Evolutionary conservation across 2,888 invertebrate genomes (phyloP).

Genomic region (Acanthoscelides obtectus): DNA sequence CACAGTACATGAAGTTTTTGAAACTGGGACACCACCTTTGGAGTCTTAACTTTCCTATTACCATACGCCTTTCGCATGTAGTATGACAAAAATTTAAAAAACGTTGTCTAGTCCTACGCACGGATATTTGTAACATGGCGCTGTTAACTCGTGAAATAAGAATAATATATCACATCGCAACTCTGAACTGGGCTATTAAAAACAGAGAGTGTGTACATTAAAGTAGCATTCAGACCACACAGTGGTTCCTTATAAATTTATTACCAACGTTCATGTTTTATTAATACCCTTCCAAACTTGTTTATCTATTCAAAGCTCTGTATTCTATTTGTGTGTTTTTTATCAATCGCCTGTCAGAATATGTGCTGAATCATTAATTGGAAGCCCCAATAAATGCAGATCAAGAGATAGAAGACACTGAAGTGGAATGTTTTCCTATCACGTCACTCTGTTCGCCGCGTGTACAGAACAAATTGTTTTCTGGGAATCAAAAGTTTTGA

Average conservation of each 20-base stretch:
- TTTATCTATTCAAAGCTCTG: background rate
- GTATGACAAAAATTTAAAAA: too few relatives aligned
- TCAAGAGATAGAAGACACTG: background rate
- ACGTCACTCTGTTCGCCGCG: background rate
- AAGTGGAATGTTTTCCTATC: background rate
- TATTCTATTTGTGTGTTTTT: background rate
- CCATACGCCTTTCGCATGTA: too few relatives aligned
- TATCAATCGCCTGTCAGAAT: background rate
- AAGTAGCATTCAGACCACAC: background rate
- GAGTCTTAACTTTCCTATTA: too few relatives aligned
- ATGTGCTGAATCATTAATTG: background rate
- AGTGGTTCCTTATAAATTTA: background rate
- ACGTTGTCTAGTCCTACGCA: too few relatives aligned
- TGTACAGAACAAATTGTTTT: background rate
- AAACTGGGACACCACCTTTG: too few relatives aligned
- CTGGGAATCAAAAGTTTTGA: background rate
- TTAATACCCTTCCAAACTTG: background rate
- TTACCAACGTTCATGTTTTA: background rate
- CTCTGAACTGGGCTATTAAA: background rate
- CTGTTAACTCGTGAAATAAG: too few relatives aligned
- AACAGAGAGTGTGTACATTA: background rate
- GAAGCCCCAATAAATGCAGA: background rate
- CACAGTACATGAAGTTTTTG: too few relatives aligned
- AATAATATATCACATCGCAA: too few relatives aligned
- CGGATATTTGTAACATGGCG: too few relatives aligned